Conservation (phyloP, 2,113 vertebrate genomes). For the Chlamydotis undulata region DNA sequence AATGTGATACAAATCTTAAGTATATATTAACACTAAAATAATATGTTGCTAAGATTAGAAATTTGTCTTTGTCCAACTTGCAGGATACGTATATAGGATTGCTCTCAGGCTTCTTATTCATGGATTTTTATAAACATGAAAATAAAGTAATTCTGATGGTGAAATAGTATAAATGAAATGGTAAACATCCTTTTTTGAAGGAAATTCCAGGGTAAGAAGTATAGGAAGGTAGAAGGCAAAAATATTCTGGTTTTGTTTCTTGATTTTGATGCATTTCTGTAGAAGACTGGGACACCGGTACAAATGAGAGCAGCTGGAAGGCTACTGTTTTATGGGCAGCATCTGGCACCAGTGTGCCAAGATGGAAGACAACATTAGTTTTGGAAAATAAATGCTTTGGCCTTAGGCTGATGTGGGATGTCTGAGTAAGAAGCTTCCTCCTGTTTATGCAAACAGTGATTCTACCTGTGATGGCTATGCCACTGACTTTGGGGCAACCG, state of each 20-base stretch:
- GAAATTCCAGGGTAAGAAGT: not conserved
- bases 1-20: not conserved
- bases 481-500: not conserved
- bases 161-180: not conserved
- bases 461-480: not conserved
- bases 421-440: not conserved
- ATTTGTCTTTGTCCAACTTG: not conserved
- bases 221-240: not conserved
- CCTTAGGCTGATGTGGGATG: not conserved
- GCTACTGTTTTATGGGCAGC: not conserved
- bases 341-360: not conserved
- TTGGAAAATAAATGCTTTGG: not conserved
- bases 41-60: not conserved
- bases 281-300: not conserved
- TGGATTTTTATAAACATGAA: not conserved
- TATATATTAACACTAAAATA: not conserved
- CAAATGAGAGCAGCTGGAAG: not conserved
- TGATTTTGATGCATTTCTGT: not conserved
- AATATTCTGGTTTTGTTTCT: not conserved
- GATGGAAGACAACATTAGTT: not conserved
- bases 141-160: not conserved
- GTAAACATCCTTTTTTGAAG: not conserved
- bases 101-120: not conserved
- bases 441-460: not conserved
- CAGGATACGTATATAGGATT: not conserved